Base-by-base conservation (phyloP, 2,113 vertebrate species). In the Pollachius pollachius region DNA sequence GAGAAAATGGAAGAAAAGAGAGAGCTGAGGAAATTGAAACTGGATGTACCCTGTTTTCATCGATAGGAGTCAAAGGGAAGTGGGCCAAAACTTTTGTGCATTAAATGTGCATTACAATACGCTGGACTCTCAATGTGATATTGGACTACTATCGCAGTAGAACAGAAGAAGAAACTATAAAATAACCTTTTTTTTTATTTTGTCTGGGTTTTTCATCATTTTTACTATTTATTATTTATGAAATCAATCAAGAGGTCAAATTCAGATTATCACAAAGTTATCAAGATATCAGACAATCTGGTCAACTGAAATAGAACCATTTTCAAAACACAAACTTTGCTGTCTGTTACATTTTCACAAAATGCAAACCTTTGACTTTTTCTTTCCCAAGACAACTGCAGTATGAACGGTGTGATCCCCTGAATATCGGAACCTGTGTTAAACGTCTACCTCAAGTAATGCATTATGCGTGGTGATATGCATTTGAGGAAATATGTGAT, bases 161-260 rank as follows among this genome's bases (percentile, higher is more conserved):
- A 83, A 57, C 69, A 70, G 52, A 70, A 78, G 64, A 68, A 78
- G 76, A 60, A 64, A 79, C 73, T 68, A 84, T 80, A 81, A 83
- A 82, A 81, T 74, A 71, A 76, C 12, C 2, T n/a, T 3, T 84
- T 83, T 82, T 87, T 80, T 87, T 89, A 87, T 81, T 85, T 88
- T 88, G 75, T 82, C 74, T 78, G 17, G 48, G 69, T 85, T 86
- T 90, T 86, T 41, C 85, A 89, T 87, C 41, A 87, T 89, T 90
- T 89, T 80, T 87, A 84, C 71, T 85, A 87, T 91, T 85, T 89
- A 83, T 88, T 87, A 88, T 34, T 74, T 74, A 66, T 81, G 68
- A 81, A 75, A 84, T 87, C 77, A 73, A 52, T 70, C 73, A 59
- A 48, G 68, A 76, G 69, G 27, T 54, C 66, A 58, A 71, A 74